A percentile compares a stretch with the other conserved stretches of the same genome.
Evolutionary conservation across 2,888 invertebrate genomes (phyloP).

Genomic region (Ommatoiulus sabulosus): DNA sequence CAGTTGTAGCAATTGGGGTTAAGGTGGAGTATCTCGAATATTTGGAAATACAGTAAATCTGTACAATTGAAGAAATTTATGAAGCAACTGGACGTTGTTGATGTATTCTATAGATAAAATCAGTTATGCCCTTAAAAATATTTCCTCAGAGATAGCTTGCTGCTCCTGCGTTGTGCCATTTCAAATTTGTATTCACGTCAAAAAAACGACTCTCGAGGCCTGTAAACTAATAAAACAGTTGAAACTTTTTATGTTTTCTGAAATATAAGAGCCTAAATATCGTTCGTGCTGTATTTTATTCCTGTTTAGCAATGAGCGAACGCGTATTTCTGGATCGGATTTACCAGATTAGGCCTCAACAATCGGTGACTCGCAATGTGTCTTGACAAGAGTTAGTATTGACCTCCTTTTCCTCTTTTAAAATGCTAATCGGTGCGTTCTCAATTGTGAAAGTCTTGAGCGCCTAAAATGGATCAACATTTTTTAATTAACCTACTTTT

Average conservation of each 20-base stretch:
- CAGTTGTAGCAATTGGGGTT: not conserved
- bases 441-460: conserved; percentile 30
- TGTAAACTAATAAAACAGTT: conserved; percentile 14
- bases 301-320: not conserved
- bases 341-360: not conserved
- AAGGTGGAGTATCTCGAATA: not conserved
- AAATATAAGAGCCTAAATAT: not conserved
- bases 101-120: not conserved
- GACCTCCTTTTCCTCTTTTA: not conserved
- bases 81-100: not conserved
- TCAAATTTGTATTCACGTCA: not conserved
- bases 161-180: conserved; percentile 1
- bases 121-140: not conserved
- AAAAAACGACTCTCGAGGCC: not conserved
- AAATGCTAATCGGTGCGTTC: conserved; percentile 4
- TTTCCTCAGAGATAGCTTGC: not conserved
- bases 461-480: conserved; percentile 30
- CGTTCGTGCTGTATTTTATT: not conserved
- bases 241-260: not conserved
- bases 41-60: not conserved
- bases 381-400: conserved; percentile 42
- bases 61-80: not conserved
- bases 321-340: not conserved
- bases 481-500: conserved; percentile 48
- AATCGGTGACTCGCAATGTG: not conserved